These are phyloP conservation scores for Isoperla grammatica DNA, from an alignment of 2,888 invertebrate genomes.

Conservation along the genomic window DNA sequence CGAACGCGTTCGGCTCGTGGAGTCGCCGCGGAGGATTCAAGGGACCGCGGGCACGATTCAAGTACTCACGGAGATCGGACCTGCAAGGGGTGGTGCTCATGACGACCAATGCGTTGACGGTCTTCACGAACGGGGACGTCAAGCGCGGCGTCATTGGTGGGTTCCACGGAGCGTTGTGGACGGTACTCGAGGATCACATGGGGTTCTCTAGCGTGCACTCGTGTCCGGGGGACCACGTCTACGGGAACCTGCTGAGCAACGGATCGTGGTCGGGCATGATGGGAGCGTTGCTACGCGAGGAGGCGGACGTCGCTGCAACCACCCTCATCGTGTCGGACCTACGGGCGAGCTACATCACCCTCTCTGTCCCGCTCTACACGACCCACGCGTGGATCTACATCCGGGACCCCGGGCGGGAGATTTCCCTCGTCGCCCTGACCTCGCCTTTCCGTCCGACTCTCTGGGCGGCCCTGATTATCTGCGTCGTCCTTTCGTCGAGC, in stretches of 20 bases:
- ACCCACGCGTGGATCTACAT: background rate
- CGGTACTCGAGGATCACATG: background rate
- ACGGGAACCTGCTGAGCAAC: background rate
- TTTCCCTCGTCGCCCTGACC: background rate
- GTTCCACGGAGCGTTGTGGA: constrained; percentile 7
- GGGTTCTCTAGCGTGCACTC: constrained; percentile 1
- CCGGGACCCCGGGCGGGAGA: background rate
- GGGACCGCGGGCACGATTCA: background rate
- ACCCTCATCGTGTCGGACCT: background rate
- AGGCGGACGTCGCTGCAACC: constrained; percentile 3
- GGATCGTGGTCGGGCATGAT: constrained; percentile 9
- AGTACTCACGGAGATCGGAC: background rate
- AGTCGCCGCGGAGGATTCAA: background rate
- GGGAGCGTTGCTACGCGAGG: background rate
- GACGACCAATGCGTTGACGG: constrained; percentile 4
- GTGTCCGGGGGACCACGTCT: background rate
- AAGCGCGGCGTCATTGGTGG: background rate
- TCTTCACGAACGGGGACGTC: background rate
- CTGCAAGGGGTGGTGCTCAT: background rate
- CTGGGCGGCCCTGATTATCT: background rate
- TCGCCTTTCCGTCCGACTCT: background rate
- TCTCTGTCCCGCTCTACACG: constrained; percentile 3
- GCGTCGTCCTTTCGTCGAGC: background rate
- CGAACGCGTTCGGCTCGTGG: background rate
- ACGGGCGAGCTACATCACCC: background rate